Base-by-base conservation (phyloP, 2,797 vertebrate genomes). In the Denticeps clupeoides region DNA sequence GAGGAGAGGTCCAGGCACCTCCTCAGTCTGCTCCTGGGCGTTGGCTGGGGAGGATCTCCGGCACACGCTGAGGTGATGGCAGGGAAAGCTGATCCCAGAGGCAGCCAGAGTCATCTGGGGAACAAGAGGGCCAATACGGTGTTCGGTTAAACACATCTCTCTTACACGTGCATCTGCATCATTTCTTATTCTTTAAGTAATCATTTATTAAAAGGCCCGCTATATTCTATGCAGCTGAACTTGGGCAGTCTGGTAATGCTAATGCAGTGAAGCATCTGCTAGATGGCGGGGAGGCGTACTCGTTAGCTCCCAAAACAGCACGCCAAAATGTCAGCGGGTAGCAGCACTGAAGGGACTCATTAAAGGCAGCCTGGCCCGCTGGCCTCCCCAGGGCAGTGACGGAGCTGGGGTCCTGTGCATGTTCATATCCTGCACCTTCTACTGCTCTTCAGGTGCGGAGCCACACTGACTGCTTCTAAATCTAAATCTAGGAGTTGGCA, bases 21-120 rank as follows among this genome's bases (percentile, higher is more conserved):
- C 93, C 64, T 99, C 93, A 60, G 89, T 86, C 55, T 91, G 90
- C 49, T 97, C 92, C 71, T 83, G 82, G 16, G 86, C 83, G 65
- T 90, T 89, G 45, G 84, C 72, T 45, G 93, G 88, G 49, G 87
- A 94, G 56, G 89, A 85, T 72, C 89, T 89, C 79, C 89, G 88
- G 68, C 89, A 91, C 71, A 99, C 95, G 56, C 82, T 94, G 62
- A 99, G 89, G 62, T 87, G 91, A 78, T 99, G 95, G 78, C 91
- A 99, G 59, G 93, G 93, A 73, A 88, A 95, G 74, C 74, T 90
- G 63, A 99, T 77, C 41, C 95, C 95, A 2, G 90, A 89, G 44
- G 75, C 85, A 47, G 89, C 90, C 70, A 99, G 75, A 55, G 91
- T 95, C 86, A 98, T 90, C 95, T 99, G 59, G 23, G 65, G 72